A percentile compares a stretch with the other conserved stretches of the same genome.
phyloP scores from a whole-genome alignment of 2,888 invertebrate species.

The Sclerodermus sp. region DNA sequence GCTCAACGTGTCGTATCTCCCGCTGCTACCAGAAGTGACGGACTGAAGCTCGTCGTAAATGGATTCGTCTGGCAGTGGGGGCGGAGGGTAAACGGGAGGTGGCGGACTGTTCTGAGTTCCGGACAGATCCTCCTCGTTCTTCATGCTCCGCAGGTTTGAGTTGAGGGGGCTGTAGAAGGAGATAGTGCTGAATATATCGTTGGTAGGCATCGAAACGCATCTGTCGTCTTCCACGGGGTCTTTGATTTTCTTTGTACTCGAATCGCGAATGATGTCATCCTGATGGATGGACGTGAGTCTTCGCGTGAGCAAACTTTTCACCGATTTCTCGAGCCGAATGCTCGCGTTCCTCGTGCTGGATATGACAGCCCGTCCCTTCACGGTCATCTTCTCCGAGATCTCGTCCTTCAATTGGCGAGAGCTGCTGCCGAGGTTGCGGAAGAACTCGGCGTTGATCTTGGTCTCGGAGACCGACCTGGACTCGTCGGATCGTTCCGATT shows the following conservation, averaged over 20 bases:
- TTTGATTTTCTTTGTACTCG: constrained; percentile 22
- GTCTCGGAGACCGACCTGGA: constrained; percentile 9
- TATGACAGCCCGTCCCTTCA: constrained; percentile 64
- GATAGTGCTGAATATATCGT: constrained; percentile 66
- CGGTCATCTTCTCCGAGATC: constrained; percentile 58
- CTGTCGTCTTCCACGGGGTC: constrained; percentile 51
- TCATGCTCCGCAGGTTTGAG: constrained; percentile 38
- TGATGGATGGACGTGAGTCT: constrained; percentile 38
- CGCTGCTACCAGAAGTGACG: constrained; percentile 49
- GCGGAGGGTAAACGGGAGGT: constrained; percentile 65
- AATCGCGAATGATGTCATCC: constrained; percentile 33
- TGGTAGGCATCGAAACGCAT: constrained; percentile 63
- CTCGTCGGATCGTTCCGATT: constrained; percentile 33
- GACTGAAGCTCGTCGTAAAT: constrained; percentile 63
- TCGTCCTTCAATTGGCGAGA: constrained; percentile 62
- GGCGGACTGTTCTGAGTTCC: constrained; percentile 54
- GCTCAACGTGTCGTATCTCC: constrained; percentile 52
- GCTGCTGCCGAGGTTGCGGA: constrained; percentile 46
- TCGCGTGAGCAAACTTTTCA: constrained; percentile 50
- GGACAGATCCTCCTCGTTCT: constrained; percentile 45
- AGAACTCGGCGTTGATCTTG: constrained; percentile 38
- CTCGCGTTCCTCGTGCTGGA: constrained; percentile 66
- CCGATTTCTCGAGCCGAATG: constrained; percentile 56
- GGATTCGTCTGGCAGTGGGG: constrained; percentile 63
- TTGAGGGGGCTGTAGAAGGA: constrained; percentile 65